Percentiles rank a stretch among this genome's conserved stretches.
These are phyloP conservation scores for Nebria brevicollis DNA, from an alignment of 2,888 invertebrate genomes.

Conservation along the genomic window DNA sequence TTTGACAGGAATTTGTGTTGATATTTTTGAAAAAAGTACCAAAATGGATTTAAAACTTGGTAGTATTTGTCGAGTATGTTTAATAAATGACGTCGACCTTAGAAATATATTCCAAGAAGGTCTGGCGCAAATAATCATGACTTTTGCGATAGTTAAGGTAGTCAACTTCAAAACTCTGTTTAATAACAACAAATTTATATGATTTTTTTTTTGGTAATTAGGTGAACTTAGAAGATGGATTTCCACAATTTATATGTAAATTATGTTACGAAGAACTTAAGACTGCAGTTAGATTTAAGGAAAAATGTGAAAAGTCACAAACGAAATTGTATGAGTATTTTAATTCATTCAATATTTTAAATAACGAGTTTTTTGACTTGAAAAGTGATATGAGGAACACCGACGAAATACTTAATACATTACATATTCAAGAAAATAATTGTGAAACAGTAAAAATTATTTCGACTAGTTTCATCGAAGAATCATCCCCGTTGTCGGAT, in stretches of 20 bases:
- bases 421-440: not conserved
- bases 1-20: not conserved
- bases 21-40: not conserved
- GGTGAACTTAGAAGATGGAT: conserved; percentile 50
- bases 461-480: not conserved
- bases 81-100: conserved; percentile 46
- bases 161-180: conserved; percentile 3
- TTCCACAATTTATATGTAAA: conserved; percentile 52
- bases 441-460: not conserved
- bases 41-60: conserved; percentile 38
- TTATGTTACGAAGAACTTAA: conserved; percentile 50
- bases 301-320: conserved; percentile 51
- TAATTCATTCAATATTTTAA: conserved; percentile 12
- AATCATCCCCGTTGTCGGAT: not conserved
- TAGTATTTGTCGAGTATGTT: conserved; percentile 51
- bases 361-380: conserved; percentile 10
- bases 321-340: conserved; percentile 36
- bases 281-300: conserved; percentile 50
- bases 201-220: conserved; percentile 3
- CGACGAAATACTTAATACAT: not conserved
- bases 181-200: conserved; percentile 11
- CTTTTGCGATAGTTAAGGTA: conserved; percentile 50
- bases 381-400: conserved; percentile 18
- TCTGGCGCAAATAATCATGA: conserved; percentile 48
- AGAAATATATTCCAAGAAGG: conserved; percentile 48